Base-by-base conservation (phyloP, 2,113 vertebrate species). In the Cricetomys ansorgei region DNA sequence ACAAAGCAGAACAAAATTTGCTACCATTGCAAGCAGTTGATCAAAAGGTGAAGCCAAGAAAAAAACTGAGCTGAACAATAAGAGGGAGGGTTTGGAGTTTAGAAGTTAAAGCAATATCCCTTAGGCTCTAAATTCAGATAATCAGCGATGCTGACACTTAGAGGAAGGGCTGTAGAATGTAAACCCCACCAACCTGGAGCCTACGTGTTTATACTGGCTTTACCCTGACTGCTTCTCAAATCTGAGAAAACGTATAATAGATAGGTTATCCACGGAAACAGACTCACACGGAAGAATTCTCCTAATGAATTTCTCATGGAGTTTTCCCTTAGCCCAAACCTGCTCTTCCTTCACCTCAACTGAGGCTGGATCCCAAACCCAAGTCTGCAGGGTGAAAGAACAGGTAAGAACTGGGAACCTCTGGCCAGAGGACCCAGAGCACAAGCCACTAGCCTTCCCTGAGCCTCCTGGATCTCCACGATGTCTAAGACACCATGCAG, bases 1-100 rank as follows among this genome's bases (percentile, higher is more conserved):
- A 96, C 88, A 96, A 96, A 96, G 80, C 92, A 94, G 76, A 96
- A 94, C 59, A 97, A 94, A 96, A 95, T 77, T 43, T 88, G 95
- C 95, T 90, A 94, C 94, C 90, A 55, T 67, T 85, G 79, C 76
- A 96, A 94, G 67, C 64, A 88, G 75, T 5, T 76, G 83, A 37
- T 86, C 93, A 95, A 94, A 90, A 79, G 27, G 62, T 72, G 40
- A 80, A 87, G 53, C 37, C 93, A 88, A 92, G 50, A 45, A 92
- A 70, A 48, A 76, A 43, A 37, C 92, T 92, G 93, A 69, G 3
- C 95, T 94, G 29, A 64, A 65, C 55, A 84, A 64, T 40, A 45
- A 79, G 76, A 70, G 45, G 53, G 45, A 50, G n/a, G 37, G 13
- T 25, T 13, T 85, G 57, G 29, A 88, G 29, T 59, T 92, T 31